Percentiles rank a stretch among this genome's conserved stretches.
Evolutionary conservation across 2,113 vertebrate genomes (phyloP).

Genomic region (Trachemys scripta): DNA sequence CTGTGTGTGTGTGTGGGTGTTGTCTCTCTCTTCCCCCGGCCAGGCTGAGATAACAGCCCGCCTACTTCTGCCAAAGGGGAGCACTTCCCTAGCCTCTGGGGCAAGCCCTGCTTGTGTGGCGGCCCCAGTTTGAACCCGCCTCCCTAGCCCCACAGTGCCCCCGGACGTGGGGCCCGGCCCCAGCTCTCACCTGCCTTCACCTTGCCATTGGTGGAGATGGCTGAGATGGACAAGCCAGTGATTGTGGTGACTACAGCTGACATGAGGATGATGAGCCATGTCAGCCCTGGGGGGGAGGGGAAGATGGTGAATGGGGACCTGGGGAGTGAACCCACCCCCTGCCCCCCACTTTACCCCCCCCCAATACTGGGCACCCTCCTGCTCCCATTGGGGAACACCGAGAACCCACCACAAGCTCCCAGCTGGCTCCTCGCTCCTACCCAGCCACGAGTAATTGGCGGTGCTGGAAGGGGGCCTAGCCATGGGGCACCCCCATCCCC

Average conservation of each 20-base stretch:
- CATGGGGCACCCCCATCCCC: background rate
- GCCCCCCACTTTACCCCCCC: background rate
- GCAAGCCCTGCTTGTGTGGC: no score
- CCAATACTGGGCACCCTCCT: background rate
- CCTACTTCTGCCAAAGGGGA: no score
- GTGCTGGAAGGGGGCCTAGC: no score
- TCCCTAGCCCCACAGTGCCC: no score
- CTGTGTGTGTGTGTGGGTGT: no score
- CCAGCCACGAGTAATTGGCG: no score
- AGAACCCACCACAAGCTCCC: background rate
- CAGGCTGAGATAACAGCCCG: no score
- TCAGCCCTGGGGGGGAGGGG: conserved; percentile 70
- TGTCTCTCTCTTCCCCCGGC: no score
- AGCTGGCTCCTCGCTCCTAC: background rate
- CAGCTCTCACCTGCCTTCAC: conserved; percentile 77
- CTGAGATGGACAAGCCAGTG: conserved; percentile 81
- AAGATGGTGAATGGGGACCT: background rate
- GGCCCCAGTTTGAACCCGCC: no score
- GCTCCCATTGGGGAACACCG: background rate
- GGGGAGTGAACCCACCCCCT: no score
- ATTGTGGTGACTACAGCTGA: conserved; percentile 78
- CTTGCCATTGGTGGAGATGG: conserved; percentile 83
- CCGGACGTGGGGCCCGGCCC: background rate
- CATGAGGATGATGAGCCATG: conserved; percentile 81
- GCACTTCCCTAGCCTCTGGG: no score